These are phyloP conservation scores for Pteria penguin DNA, from an alignment of 2,888 invertebrate species.

Conservation along the genomic window DNA sequence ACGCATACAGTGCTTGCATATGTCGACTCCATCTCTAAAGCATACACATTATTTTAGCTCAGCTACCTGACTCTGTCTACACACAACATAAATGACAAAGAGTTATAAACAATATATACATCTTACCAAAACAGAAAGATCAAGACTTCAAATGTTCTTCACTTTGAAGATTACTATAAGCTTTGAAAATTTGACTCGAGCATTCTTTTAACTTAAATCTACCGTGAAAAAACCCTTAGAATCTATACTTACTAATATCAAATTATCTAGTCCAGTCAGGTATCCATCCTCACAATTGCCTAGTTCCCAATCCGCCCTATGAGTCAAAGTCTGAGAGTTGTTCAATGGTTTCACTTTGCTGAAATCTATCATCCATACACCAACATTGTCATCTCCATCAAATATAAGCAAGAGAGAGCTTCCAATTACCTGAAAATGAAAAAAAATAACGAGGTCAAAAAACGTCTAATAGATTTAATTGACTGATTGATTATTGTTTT, in stretches of 20 bases:
- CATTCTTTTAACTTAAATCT: neutral
- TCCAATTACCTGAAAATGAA: constrained; percentile 74
- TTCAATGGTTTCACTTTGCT: constrained; percentile 91
- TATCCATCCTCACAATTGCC: constrained; percentile 99
- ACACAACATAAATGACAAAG: no score
- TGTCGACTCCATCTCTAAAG: no score
- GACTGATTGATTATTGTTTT: no score
- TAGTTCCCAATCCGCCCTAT: constrained; percentile 90
- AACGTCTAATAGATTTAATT: no score
- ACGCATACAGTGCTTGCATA: no score
- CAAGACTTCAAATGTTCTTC: no score
- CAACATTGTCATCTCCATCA: constrained; percentile 89
- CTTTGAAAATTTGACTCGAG: neutral
- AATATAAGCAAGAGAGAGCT: constrained; percentile 96
- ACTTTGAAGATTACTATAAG: neutral
- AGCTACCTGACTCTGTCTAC: no score
- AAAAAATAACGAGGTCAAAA: no score
- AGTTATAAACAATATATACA: no score
- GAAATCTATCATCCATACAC: constrained; percentile 98
- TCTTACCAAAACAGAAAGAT: no score
- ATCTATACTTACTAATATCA: constrained; percentile 85
- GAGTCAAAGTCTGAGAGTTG: constrained; percentile 86
- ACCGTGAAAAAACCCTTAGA: neutral
- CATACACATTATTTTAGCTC: no score
- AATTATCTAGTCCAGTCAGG: constrained; percentile 93